phyloP scores from a whole-genome alignment of 2,797 vertebrate species.

The Siniperca scherzeri region DNA sequence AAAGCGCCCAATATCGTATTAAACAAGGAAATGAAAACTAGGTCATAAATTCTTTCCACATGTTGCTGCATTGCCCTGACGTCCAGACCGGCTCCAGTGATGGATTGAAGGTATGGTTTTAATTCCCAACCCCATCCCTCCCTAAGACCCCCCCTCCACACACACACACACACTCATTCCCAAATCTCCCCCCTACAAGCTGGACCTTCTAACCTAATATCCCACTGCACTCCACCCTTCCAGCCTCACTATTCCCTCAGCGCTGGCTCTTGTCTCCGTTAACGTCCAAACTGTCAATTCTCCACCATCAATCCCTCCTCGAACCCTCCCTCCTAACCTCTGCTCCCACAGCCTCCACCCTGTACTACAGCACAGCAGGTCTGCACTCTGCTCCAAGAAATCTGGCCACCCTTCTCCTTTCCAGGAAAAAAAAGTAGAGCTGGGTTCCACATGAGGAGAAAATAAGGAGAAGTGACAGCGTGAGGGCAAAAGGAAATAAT shows the following conservation, averaged over 20 bases:
- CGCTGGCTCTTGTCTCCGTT: constrained; percentile 58
- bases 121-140: constrained; percentile 71
- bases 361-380: constrained; percentile 49
- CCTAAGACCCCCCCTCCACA: constrained; percentile 17
- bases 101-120: constrained; percentile 85
- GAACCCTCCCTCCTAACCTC: constrained; percentile 10
- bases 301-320: constrained; percentile 39
- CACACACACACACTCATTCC: constrained; percentile 13
- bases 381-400: constrained; percentile 42
- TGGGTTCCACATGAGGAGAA: constrained; percentile 6
- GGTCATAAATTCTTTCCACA: constrained; percentile 91
- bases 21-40: constrained; percentile 89
- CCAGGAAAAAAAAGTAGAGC: constrained; percentile 46
- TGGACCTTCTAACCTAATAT: constrained; percentile 68
- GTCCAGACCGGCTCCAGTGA: constrained; percentile 79
- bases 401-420: constrained; percentile 39
- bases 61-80: constrained; percentile 80
- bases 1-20: constrained; percentile 76
- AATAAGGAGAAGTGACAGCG: constrained; percentile 10
- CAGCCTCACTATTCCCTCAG: constrained; percentile 47
- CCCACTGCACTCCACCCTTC: constrained; percentile 59
- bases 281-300: constrained; percentile 67
- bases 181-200: constrained; percentile 8
- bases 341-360: constrained; percentile 30
- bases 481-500: constrained; percentile 30